Base-by-base conservation (phyloP, 1,140 invertebrate species). In the Ips nitidus region DNA sequence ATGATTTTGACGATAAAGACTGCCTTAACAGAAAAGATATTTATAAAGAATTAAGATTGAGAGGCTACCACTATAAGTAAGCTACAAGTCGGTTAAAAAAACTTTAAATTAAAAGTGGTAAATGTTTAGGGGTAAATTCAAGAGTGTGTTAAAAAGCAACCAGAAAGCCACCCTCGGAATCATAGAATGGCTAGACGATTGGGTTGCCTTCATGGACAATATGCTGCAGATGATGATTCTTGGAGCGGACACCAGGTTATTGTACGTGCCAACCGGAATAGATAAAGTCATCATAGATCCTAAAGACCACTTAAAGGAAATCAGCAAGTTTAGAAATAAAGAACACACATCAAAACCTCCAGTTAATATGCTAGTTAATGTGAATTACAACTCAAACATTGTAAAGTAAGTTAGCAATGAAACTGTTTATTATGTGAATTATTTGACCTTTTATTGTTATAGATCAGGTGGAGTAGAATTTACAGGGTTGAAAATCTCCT, bases 201-300 rank as follows among this genome's bases (percentile, higher is more conserved):
- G 94, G 94, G 88, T 95, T 0, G 86, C 94, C 1, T 98, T 96
- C 79, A 88, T 98, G 85, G 96, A 98, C 80, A 94, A 91, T 22
- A 91, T 98, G 88, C 80, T 98, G 22, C 96, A 98, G 79, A 87
- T 97, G 71, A 87, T 90, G 70, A 89, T 97, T 61, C 76, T 97
- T 1, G 85, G 86, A 40, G 81, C 86, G n/a, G 90, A 94, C 73
- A 89, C 89, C 0, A 82, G 91, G 69, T 85, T 87, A 36, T 84
- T 98, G 0, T 89, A 89, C 74, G 87, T 98, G 0, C 95, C 95
- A 1, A 97, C 93, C 0, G 88, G 89, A 71, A 92, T 98, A 41
- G 85, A 88, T 52, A 91, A 89, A 67, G 74, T 97, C 0, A 83
- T 87, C 3, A 93, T 98, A 55, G 89, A 97, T 76, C 88, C 90